Base-by-base conservation (phyloP, 1,140 invertebrate genomes). In the Listronotus oregonensis region DNA sequence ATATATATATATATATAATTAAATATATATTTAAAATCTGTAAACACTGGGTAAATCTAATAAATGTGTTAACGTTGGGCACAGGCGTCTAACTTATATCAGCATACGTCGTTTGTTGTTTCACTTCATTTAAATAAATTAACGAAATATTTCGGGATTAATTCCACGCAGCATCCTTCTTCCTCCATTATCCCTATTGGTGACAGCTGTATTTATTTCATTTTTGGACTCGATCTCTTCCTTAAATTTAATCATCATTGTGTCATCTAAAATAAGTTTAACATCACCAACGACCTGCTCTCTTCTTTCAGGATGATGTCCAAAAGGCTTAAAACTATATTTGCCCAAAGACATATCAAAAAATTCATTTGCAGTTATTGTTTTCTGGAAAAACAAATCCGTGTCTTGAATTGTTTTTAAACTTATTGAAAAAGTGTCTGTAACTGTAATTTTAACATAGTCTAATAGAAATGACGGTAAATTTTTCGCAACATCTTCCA, bases 281-380 rank as follows among this genome's bases (percentile, higher is more conserved):
- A 12, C 17, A 11, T 46, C 56, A 1, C 44, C n/a, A 17, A 18
- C 56, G 1, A 2, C 34, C 1, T 37, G 8, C 11, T 66, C 21
- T 8, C 43, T 31, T 6, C 14, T 47, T 5, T n/a, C 17, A 12
- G 59, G 37, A 42, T 43, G 32, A 47, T 59, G 42, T 32, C 27
- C n/a, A 46, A 55, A 51, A 14, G 52, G 9, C 17, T 66, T 66
- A 21, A 66, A 66, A 27, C 40, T 44, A 31, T 59, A 59, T 10
- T 39, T 42, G 11, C 64, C 64, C 37, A 66, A 21, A 18, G 55
- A 42, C 52, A 66, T 50, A 27, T 66, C 64, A 42, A 59, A 66
- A 52, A 59, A 66, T 14, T 66, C 64, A 21, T 60, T 43, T 6
- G 64, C 42, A 12, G 10, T 54, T 5, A 66, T 6, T 7, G 11